Base-by-base conservation (phyloP, 2,113 vertebrate species). In the Pionites leucogaster region DNA sequence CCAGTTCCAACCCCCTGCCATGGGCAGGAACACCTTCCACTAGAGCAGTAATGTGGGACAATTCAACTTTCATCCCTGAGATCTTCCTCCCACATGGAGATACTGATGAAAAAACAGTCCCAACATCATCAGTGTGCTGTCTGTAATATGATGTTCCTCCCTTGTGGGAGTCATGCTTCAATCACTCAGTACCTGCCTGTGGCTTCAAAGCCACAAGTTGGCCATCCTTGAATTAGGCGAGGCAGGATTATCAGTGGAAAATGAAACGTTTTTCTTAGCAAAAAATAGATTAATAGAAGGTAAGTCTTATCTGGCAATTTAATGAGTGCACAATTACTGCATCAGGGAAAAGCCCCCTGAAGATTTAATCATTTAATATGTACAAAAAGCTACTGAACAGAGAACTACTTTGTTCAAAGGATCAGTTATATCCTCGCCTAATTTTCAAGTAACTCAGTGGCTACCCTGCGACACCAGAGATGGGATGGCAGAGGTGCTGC, bases 311-410 rank as follows among this genome's bases (percentile, higher is more conserved):
- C 90, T 94, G 88, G 90, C 57, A 97, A 91, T 90, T 95, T 98
- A 97, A 95, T 97, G 95, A 97, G 76, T 85, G 94, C 88, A 94
- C 91, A 95, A 95, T 97, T 98, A 94, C 86, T 92, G 91, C 95
- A 97, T 84, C 79, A 92, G 96, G 96, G 94, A 94, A 97, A 94
- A 96, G 42, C 18, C 94, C 95, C 86, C 94, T 88, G 83, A 98
- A 97, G 97, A 98, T 96, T 95, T 96, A 92, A 97, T 95, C 77
- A 97, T 96, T 97, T 97, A 96, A 92, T 96, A 95, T 78, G 83
- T 93, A 97, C 93, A 96, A 96, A 92, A 95, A 92, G 69, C 76
- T 95, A 88, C 74, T 91, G 96, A 97, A 95, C 46, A 93, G 57
- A 44, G 55, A 85, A 96, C 94, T 93, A 88, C 74, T 88, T 92